Percentiles rank a stretch among this genome's conserved stretches.
Conservation (phyloP, 2,113 vertebrate species). For the Anolis sagrei region DNA sequence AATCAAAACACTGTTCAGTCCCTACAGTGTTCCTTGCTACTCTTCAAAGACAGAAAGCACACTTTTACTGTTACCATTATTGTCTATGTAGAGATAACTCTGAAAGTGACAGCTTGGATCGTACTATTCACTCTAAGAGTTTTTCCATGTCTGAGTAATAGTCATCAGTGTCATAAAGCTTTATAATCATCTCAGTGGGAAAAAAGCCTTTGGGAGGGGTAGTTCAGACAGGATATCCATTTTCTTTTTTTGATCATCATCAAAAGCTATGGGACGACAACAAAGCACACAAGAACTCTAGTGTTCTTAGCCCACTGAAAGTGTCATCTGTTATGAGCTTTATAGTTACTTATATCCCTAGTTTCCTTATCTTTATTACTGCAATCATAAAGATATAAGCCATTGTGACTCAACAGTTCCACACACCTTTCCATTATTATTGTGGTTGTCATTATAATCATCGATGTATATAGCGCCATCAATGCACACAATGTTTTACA, state of each 20-base stretch:
- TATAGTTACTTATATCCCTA: slow-evolving; percentile 21
- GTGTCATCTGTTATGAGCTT: slow-evolving; percentile 7
- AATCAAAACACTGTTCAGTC: neutral
- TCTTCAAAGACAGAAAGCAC: slow-evolving; percentile 28
- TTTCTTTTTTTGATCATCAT: slow-evolving; percentile 20
- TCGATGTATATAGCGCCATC: no score
- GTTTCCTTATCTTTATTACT: slow-evolving; percentile 37
- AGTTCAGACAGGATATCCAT: neutral
- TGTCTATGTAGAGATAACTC: slow-evolving; percentile 22
- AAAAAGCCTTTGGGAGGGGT: slow-evolving; percentile 1
- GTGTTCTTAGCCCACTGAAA: slow-evolving; percentile 16
- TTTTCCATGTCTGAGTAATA: slow-evolving; percentile 28
- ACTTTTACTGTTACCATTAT: slow-evolving; percentile 31
- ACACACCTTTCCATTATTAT: neutral
- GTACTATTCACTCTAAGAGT: slow-evolving; percentile 25
- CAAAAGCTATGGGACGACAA: slow-evolving; percentile 9
- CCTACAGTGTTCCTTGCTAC: slow-evolving; percentile 31
- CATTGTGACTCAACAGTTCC: slow-evolving; percentile 15
- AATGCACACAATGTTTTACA: no score
- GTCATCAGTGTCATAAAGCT: neutral
- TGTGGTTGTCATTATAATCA: no score
- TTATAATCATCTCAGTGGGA: slow-evolving; percentile 2
- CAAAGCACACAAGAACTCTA: slow-evolving; percentile 2
- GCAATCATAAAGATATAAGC: slow-evolving; percentile 37
- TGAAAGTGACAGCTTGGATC: slow-evolving; percentile 19